These are phyloP conservation scores for Python bivittatus DNA, from an alignment of 2,113 vertebrate genomes.

Conservation along the genomic window DNA sequence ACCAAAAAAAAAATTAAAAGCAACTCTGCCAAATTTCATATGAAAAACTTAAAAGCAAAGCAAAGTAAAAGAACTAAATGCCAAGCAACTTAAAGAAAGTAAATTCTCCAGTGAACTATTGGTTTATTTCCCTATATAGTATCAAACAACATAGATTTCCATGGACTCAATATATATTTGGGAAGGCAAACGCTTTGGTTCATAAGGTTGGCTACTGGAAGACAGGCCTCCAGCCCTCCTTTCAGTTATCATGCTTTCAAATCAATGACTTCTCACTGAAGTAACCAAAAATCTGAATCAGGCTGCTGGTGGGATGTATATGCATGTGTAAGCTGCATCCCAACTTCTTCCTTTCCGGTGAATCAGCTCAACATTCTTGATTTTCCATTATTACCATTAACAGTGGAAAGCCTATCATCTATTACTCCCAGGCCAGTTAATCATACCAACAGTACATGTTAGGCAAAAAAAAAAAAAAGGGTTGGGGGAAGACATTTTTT, in stretches of 20 bases:
- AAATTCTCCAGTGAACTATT: not conserved
- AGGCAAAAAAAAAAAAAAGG: rapidly evolving
- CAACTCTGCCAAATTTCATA: not conserved
- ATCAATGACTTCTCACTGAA: not conserved
- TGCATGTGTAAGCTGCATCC: not conserved
- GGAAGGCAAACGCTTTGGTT: not conserved
- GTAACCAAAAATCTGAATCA: not conserved
- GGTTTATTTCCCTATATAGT: no score
- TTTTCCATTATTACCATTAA: not conserved
- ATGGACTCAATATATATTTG: not conserved
- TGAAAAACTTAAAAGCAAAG: not conserved
- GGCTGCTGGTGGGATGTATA: not conserved
- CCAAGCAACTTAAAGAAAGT: not conserved
- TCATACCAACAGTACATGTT: not conserved
- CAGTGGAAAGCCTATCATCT: not conserved
- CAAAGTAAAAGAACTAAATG: not conserved
- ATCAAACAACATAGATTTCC: not conserved
- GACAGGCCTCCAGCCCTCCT: not conserved
- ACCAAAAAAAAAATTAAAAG: not conserved
- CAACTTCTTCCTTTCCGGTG: not conserved
- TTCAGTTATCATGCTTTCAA: not conserved
- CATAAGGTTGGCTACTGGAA: not conserved
- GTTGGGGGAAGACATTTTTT: not conserved
- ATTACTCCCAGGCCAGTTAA: not conserved
- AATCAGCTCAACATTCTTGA: not conserved